Percentiles rank a stretch among this genome's conserved stretches.
Evolutionary conservation across 1,140 invertebrate species (phyloP).

Genomic region (Calosoma granatense): DNA sequence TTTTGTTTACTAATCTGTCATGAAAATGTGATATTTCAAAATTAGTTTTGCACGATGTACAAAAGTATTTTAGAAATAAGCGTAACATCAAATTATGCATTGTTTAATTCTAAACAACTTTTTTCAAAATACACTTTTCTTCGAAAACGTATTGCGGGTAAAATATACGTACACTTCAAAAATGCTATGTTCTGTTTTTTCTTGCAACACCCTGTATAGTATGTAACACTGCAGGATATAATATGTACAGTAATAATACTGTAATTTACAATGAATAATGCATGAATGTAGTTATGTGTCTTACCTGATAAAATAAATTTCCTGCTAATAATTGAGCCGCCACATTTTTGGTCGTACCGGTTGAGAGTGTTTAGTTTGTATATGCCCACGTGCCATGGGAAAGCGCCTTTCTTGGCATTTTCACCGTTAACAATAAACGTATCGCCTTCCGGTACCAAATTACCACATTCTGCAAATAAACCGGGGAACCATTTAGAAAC

Average conservation of each 20-base stretch:
- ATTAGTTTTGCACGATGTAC: no score
- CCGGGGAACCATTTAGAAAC: no score
- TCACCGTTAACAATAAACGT: constrained; percentile 31
- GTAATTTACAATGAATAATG: neutral
- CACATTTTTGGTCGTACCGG: constrained; percentile 36
- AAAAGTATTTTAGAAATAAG: no score
- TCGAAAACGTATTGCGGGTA: neutral
- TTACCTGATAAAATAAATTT: constrained; percentile 28
- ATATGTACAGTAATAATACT: neutral
- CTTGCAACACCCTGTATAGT: neutral
- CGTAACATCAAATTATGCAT: no score
- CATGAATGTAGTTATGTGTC: neutral
- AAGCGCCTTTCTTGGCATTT: constrained; percentile 31
- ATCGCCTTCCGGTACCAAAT: constrained; percentile 25
- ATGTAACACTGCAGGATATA: neutral
- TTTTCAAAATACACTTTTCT: no score
- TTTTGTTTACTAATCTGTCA: no score
- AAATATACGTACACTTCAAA: neutral
- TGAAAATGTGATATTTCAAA: no score
- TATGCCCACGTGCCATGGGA: constrained; percentile 47
- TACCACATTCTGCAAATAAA: constrained; percentile 35
- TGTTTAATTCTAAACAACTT: no score
- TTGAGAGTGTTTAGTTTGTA: constrained; percentile 30
- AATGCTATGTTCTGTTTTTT: no score
- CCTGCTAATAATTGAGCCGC: constrained; percentile 36